Conservation (phyloP, 2,888 invertebrate genomes). For the Dasysyrphus tricinctus region DNA sequence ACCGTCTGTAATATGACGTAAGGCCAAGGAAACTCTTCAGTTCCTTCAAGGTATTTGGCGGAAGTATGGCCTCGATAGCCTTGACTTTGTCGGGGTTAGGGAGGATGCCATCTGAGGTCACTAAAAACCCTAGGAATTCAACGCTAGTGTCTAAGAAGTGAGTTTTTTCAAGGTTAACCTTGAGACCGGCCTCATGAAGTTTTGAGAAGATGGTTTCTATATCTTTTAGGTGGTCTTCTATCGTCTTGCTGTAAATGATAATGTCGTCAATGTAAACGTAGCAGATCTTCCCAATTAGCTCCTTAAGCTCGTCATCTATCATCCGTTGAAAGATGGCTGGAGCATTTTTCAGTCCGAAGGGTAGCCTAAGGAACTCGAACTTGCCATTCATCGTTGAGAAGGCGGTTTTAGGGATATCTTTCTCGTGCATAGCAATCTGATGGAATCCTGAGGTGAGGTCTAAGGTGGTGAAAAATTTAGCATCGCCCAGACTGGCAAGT, state of each 20-base stretch:
- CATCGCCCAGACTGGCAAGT: background rate
- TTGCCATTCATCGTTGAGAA: too few species aligned
- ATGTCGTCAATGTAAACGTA: background rate
- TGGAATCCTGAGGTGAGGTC: background rate
- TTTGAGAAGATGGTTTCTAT: background rate
- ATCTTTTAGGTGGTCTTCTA: background rate
- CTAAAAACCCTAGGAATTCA: too few species aligned
- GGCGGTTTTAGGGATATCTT: background rate
- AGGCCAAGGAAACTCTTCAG: too few species aligned
- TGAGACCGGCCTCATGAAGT: background rate
- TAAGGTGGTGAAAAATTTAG: background rate
- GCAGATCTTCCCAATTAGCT: background rate
- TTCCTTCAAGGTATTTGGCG: too few species aligned
- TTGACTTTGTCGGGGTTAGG: too few species aligned
- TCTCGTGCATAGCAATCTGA: background rate
- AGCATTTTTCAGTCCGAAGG: background rate
- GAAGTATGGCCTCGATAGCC: too few species aligned
- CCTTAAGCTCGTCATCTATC: background rate
- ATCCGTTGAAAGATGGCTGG: background rate
- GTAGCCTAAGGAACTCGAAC: too few species aligned
- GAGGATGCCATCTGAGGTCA: too few species aligned
- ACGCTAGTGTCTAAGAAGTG: too few species aligned
- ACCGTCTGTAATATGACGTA: too few species aligned
- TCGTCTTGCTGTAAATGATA: background rate
- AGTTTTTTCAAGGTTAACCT: too few species aligned